Evolutionary conservation across 1,140 invertebrate species (phyloP).

Genomic region (Drosophila arawakana): DNA sequence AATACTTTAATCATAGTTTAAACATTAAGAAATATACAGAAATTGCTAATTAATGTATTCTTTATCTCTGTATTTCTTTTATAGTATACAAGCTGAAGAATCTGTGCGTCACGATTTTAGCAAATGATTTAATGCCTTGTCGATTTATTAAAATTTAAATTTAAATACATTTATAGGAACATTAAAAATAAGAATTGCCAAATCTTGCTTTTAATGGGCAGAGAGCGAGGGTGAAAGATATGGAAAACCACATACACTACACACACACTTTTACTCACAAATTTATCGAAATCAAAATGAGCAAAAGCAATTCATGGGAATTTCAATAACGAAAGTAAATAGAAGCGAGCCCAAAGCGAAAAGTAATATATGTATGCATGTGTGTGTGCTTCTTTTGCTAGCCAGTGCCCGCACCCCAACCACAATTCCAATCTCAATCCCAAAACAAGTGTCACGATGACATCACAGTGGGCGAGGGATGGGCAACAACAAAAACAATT

Average conservation of each 20-base stretch:
- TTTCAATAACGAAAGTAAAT: slow-evolving; percentile 60
- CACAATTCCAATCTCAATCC: not conserved
- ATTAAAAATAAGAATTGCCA: slow-evolving; percentile 15
- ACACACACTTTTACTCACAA: not conserved
- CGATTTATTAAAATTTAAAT: slow-evolving; percentile 31
- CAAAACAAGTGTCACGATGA: slow-evolving; percentile 48
- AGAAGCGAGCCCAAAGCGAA: slow-evolving; percentile 50
- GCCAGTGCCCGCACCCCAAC: slow-evolving; percentile 12
- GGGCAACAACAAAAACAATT: slow-evolving; percentile 6
- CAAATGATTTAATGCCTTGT: slow-evolving; percentile 31
- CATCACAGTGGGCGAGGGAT: slow-evolving; percentile 40
- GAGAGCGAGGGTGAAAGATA: no score
- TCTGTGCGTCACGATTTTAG: slow-evolving; percentile 20
- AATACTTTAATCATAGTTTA: not conserved
- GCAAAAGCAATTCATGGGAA: slow-evolving; percentile 33
- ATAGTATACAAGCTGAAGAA: not conserved
- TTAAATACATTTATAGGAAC: slow-evolving; percentile 18
- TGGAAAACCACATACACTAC: not conserved
- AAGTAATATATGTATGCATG: slow-evolving; percentile 57
- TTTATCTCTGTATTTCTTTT: not conserved
- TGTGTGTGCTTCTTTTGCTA: not conserved
- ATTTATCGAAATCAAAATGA: slow-evolving; percentile 47
- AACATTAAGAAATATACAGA: not conserved
- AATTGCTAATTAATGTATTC: slow-evolving; percentile 3
- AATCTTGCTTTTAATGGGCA: slow-evolving; percentile 11